A percentile compares a stretch with the other conserved stretches of the same genome.
Evolutionary conservation across 2,113 vertebrate species (phyloP).

Genomic region (Dinomys branickii): DNA sequence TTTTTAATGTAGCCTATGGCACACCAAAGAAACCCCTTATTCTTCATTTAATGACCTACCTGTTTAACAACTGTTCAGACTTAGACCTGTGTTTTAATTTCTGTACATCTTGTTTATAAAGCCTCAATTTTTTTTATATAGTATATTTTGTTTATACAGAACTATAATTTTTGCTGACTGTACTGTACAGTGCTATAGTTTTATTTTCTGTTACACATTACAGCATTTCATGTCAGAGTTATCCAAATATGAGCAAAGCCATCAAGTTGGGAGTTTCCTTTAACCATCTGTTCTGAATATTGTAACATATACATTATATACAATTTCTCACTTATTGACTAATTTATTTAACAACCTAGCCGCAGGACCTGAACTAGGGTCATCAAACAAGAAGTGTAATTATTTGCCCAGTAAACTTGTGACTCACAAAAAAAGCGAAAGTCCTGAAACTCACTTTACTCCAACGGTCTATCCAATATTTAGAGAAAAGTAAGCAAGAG

Average conservation of each 20-base stretch:
- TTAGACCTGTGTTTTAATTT: background rate
- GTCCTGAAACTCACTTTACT: background rate
- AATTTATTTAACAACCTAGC: background rate
- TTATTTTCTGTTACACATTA: background rate
- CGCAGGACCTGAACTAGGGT: background rate
- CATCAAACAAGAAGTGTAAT: background rate
- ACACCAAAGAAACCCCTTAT: background rate
- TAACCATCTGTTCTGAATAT: background rate
- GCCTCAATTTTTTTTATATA: background rate
- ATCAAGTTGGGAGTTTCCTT: background rate
- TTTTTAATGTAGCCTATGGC: slow-evolving; percentile 21
- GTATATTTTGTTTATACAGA: background rate
- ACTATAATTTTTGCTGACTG: background rate
- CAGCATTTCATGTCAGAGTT: background rate
- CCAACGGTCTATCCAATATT: background rate
- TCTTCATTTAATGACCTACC: background rate
- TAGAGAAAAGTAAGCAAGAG: slow-evolving; percentile 22
- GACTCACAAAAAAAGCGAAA: slow-evolving; percentile 50
- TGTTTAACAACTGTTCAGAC: background rate
- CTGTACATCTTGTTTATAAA: background rate
- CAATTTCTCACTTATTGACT: background rate
- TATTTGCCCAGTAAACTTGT: background rate
- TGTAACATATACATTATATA: background rate
- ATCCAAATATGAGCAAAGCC: background rate
- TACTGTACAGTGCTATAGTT: background rate